Percentiles rank a stretch among this genome's conserved stretches.
These are phyloP conservation scores for Gobiocypris rarus DNA, from an alignment of 2,113 vertebrate genomes.

Conservation along the genomic window DNA sequence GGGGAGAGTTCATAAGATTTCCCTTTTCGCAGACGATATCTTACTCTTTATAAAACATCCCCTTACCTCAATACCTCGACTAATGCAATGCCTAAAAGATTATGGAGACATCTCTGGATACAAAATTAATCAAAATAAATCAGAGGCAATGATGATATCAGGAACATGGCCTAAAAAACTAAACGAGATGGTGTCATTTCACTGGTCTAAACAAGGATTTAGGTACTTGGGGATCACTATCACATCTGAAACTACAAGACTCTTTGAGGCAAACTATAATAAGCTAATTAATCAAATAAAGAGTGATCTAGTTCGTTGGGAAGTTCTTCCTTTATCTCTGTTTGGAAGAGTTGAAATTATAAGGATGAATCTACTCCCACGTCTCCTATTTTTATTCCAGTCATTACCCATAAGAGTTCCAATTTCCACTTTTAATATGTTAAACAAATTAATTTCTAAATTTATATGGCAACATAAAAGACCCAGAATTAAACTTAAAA, in stretches of 20 bases:
- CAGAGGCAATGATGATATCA: neutral
- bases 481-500: no score
- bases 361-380: neutral
- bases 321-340: neutral
- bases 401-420: no score
- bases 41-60: neutral
- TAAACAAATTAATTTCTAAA: neutral
- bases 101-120: slow-evolving; percentile 5
- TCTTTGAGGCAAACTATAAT: slow-evolving; percentile 1
- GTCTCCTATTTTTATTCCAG: neutral
- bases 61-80: neutral
- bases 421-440: no score
- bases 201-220: neutral
- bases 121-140: slow-evolving; percentile 1
- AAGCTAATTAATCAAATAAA: slow-evolving; percentile 5
- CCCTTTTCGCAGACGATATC: neutral
- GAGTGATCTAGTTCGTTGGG: neutral
- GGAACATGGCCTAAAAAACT: neutral
- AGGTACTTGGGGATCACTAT: neutral
- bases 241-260: neutral
- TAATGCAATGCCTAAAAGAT: neutral
- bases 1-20: neutral
- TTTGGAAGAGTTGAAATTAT: neutral
- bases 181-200: neutral
- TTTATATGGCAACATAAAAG: no score